Evolutionary conservation across 2,113 vertebrate genomes (phyloP), one percentile per base, ranked within the genome.

Genomic region (Bufo bufo): DNA sequence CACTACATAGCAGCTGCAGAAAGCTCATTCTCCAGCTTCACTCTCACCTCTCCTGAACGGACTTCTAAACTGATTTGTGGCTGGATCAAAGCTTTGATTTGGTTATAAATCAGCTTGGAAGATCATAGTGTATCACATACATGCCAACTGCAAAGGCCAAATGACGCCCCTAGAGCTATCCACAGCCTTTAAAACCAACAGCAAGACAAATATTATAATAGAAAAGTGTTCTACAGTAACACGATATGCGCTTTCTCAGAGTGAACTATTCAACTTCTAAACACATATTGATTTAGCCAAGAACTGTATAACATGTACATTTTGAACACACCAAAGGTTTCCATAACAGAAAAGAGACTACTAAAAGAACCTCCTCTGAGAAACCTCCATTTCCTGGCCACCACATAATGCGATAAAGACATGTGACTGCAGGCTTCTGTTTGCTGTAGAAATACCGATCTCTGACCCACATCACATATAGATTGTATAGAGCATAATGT

Each of bases 401-500:
- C 1, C 33, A 33, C 33, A 33, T 33, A 80, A 80, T 47, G 33
- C 49, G 58, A 82, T 47, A 63, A 63, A 82, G 59, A 20, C 17
- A 10, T 4, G 13, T 3, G 58, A 63, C n/a, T 43, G 4, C 56
- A 20, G 56, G 54, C 56, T 82, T 82, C 33, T 82, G 79, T 63
- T 63, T 63, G 33, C 3, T 6, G 23, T 61, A 63, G 43, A 20
- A 43, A 63, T 82, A 82, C 77, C 33, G 23, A 80, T 59, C 54
- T 59, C 56, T 59, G 23, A 43, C 78, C 78, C 56, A 59, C 13
- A 80, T 80, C 5, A 59, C 59, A 80, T 80, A 59, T 80, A 72
- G 6, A 54, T 7, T 11, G 10, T 54, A 33, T 33, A 33, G 1
- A 33, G 33, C 33, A 33, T 33, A 33, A 33, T 33, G 33, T 33